Percentiles rank a stretch among this genome's conserved stretches.
Conservation (phyloP, 1,140 invertebrate genomes). For the Vanessa atalanta region DNA sequence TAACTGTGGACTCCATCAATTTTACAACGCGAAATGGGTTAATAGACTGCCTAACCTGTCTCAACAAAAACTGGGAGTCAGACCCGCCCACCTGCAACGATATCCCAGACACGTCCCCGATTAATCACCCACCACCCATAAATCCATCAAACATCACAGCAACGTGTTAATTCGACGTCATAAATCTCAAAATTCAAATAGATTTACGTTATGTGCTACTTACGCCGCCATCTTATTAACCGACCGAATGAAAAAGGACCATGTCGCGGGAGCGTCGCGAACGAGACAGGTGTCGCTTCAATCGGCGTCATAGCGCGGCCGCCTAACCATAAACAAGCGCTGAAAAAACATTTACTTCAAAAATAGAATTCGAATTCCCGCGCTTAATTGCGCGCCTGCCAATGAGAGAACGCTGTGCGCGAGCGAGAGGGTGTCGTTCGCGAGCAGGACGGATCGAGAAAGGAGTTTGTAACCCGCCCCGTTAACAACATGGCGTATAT, state of each 20-base stretch:
- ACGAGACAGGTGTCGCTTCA: constrained; percentile 58
- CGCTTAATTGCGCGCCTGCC: constrained; percentile 77
- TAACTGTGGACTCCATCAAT: constrained; percentile 32
- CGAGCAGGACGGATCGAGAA: constrained; percentile 48
- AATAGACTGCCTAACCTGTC: constrained; percentile 41
- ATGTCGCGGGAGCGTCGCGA: constrained; percentile 27
- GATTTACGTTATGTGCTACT: constrained; percentile 66
- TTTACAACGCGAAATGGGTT: constrained; percentile 30
- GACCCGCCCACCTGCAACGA: constrained; percentile 39
- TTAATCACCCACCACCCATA: constrained; percentile 58
- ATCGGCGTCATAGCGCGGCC: constrained; percentile 47
- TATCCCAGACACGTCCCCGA: constrained; percentile 43
- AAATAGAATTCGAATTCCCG: constrained; percentile 80
- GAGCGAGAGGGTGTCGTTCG: constrained; percentile 53
- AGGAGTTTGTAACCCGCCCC: constrained; percentile 62
- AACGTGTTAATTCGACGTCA: constrained; percentile 67
- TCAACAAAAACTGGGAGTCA: constrained; percentile 30
- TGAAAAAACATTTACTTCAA: constrained; percentile 80
- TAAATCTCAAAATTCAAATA: constrained; percentile 53
- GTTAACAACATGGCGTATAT: constrained; percentile 75
- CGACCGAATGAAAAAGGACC: constrained; percentile 51
- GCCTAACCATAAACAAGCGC: constrained; percentile 62
- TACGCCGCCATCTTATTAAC: constrained; percentile 51
- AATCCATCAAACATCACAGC: constrained; percentile 67
- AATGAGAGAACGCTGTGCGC: constrained; percentile 64